Conservation (phyloP, 2,888 invertebrate genomes). For the Pseudeuparius sepicola region DNA sequence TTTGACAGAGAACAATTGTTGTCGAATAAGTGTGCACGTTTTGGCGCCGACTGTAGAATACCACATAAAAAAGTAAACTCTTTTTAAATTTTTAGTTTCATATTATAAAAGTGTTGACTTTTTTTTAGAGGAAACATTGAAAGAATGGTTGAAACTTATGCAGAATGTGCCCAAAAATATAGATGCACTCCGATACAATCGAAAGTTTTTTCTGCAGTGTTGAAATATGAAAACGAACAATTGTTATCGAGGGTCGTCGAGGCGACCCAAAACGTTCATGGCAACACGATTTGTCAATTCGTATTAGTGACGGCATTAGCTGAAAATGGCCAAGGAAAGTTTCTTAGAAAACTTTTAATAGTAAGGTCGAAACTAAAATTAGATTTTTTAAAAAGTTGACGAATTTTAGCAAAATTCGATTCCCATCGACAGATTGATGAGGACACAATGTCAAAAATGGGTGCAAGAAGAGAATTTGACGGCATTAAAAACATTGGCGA, state of each 20-base stretch:
- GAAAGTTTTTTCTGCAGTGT: slow-evolving; percentile 44
- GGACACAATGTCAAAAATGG: slow-evolving; percentile 32
- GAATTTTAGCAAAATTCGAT: no score
- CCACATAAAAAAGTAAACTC: no score
- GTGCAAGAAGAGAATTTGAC: slow-evolving; percentile 30
- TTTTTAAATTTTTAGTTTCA: no score
- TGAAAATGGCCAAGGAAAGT: slow-evolving; percentile 44
- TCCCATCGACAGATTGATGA: no score
- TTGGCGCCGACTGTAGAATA: no score
- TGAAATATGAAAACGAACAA: slow-evolving; percentile 35
- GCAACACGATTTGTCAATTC: slow-evolving; percentile 38
- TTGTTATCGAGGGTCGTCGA: slow-evolving; percentile 36
- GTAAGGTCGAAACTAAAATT: no score
- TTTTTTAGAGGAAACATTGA: slow-evolving; percentile 40
- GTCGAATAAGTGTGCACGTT: no score
- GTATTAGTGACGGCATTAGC: slow-evolving; percentile 45
- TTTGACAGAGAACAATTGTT: slow-evolving; percentile 44
- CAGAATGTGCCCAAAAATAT: slow-evolving; percentile 41
- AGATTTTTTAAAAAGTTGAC: no score
- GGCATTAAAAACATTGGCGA: slow-evolving; percentile 28
- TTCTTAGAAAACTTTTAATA: slow-evolving; percentile 41
- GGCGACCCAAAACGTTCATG: slow-evolving; percentile 37
- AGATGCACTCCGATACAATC: slow-evolving; percentile 55
- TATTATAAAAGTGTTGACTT: no score
- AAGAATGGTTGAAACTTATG: slow-evolving; percentile 48